A percentile compares a stretch with the other conserved stretches of the same genome.
Evolutionary conservation across 2,797 vertebrate species (phyloP).

Genomic region (Synanceia verrucosa): DNA sequence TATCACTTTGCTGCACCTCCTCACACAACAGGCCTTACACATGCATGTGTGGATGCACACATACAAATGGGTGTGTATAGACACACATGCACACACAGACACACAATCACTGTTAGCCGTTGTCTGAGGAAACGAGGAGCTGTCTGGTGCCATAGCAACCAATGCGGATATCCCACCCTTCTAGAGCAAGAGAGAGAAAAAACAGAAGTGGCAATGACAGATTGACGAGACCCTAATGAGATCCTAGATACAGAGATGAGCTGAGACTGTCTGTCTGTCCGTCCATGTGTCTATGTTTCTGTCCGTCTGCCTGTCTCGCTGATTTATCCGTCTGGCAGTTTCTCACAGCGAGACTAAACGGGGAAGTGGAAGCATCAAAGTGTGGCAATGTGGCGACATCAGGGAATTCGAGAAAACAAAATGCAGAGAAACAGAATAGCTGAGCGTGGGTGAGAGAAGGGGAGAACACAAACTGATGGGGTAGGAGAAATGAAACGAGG

Average conservation of each 20-base stretch:
- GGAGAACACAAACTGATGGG: conserved; percentile 32
- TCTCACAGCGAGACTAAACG: conserved; percentile 41
- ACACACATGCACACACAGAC: conserved; percentile 48
- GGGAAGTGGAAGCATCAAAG: conserved; percentile 49
- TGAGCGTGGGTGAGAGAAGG: conserved; percentile 20
- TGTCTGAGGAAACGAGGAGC: conserved; percentile 89
- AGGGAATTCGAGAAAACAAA: conserved; percentile 28
- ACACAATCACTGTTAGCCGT: conserved; percentile 84
- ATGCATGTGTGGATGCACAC: conserved; percentile 36
- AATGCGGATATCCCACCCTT: conserved; percentile 91
- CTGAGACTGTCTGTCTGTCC: conserved; percentile 8
- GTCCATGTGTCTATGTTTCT: no score
- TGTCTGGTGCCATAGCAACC: conserved; percentile 97
- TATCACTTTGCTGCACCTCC: conserved; percentile 49
- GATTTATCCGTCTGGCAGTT: conserved; percentile 1
- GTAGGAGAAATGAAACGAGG: conserved; percentile 55
- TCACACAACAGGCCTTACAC: conserved; percentile 31
- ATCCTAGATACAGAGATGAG: conserved; percentile 43
- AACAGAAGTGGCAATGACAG: conserved; percentile 73
- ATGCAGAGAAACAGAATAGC: conserved; percentile 23
- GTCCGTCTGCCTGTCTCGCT: background rate
- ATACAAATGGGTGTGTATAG: conserved; percentile 11
- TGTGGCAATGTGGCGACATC: conserved; percentile 23
- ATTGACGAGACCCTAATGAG: conserved; percentile 73
- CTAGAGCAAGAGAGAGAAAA: conserved; percentile 68